Percentiles rank a stretch among this genome's conserved stretches.
These are phyloP conservation scores for Rhinoderma darwinii DNA, from an alignment of 2,113 vertebrate genomes.

Conservation along the genomic window DNA sequence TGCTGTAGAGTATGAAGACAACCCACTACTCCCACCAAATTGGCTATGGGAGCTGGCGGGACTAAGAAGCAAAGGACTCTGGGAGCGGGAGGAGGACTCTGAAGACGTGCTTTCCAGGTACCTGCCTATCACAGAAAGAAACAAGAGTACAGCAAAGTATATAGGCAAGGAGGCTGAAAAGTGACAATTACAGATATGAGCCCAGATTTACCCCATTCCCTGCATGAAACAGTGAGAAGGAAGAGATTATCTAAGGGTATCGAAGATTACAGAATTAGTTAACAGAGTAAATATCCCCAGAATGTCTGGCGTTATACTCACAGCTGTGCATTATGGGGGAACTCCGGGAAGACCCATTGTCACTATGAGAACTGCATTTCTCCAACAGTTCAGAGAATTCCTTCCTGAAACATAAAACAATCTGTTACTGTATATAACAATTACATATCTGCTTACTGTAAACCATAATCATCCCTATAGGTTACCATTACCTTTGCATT, in stretches of 20 bases:
- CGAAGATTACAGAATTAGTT: no score
- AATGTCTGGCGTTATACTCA: conserved; percentile 62
- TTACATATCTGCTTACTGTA: no score
- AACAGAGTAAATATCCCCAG: not conserved
- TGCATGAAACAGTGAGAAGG: no score
- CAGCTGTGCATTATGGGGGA: conserved; percentile 79
- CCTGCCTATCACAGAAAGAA: conserved; percentile 69
- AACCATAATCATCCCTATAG: no score
- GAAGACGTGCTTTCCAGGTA: conserved; percentile 88
- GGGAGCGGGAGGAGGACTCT: conserved; percentile 85
- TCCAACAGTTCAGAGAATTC: conserved; percentile 88
- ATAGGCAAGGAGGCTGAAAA: not conserved
- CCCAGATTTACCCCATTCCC: no score
- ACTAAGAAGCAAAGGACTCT: conserved; percentile 86
- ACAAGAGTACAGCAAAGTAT: no score
- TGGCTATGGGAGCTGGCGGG: conserved; percentile 78
- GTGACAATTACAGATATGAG: no score
- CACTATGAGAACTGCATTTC: conserved; percentile 85
- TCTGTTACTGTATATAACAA: no score
- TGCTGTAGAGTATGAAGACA: conserved; percentile 71
- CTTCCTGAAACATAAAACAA: conserved; percentile 70
- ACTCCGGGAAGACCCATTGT: conserved; percentile 80
- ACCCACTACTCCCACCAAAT: conserved; percentile 68
- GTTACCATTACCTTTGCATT: no score
- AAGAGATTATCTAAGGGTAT: no score